Base-by-base conservation (phyloP, 2,113 vertebrate species). In the Toxostoma redivivum region DNA sequence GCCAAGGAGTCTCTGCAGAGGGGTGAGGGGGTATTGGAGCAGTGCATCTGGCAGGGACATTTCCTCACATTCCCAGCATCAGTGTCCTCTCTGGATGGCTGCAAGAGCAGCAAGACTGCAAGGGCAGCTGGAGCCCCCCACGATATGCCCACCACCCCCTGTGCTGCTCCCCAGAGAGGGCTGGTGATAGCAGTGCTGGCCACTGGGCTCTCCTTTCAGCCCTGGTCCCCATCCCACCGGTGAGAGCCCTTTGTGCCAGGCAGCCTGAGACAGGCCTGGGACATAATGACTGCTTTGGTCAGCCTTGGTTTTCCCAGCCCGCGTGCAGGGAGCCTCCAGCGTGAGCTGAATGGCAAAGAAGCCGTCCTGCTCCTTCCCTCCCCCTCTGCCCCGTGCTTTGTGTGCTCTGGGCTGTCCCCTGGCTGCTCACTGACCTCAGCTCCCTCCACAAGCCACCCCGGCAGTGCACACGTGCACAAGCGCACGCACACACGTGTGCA, bases 311-410 rank as follows among this genome's bases (percentile, higher is more conserved):
- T 94, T 93, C 96, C 92, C 93, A 88, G 93, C 90, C 93, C 5
- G 74, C 0, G 23, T 1, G 51, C 11, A 2, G 84, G 74, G 72
- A 95, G 66, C 50, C 85, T 82, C 74, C 3, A 2, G 58, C 87
- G 91, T 97, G 96, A 96, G 77, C 86, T n/a, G 97, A 92, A 97
- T 97, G 91, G 92, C 92, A 96, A 97, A 28, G 76, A 33, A 78
- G 8, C 87, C 21, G 1, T 10, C 31, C 81, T 3, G 53, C 67
- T 86, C 81, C 74, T 51, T 64, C 81, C 88, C 81, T 70, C 58
- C 81, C 73, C 67, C 85, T 54, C 83, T 35, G 5, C 15, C 77
- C 65, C 1, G 6, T 0, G n/a, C 87, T 90, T 47, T 78, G 74
- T 67, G 86, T 7, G 27, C 74, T 48, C 47, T 19, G 25, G 4